Evolutionary conservation across 1,140 invertebrate genomes (phyloP), one percentile per base, ranked within the genome.

Genomic region (Neodiprion virginianus): DNA sequence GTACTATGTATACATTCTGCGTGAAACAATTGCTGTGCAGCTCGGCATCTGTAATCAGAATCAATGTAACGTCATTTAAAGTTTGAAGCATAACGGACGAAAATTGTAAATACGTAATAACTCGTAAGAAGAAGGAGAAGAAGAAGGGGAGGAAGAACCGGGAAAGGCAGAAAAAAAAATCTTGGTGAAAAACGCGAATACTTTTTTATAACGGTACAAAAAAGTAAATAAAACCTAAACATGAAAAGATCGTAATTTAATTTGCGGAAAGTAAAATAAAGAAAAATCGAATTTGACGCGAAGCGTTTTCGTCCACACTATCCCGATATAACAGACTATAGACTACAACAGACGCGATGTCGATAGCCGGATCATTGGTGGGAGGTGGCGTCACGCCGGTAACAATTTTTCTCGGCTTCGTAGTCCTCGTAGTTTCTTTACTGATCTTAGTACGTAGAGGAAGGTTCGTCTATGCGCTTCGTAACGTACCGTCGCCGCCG

Each of bases 401-500:
- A 8, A 83, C 83, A 1, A 8, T 77, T 17, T 40, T 76, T 1
- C 70, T 86, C 17, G 75, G 71, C 0, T 28, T 75, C 40, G 79
- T 75, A 8, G 12, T 85, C 9, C n/a, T 80, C 1, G 17, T 69
- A 5, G 65, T 83, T 0, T 1, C 82, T 1, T 9, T 79, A 1
- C 7, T 70, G 1, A 7, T 81, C 1, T 47, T 84, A 47, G 61
- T 81, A 5, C 78, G 75, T 67, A 79, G 85, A 9, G 75, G 67
- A 4, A 83, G 75, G 47, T 86, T 86, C 73, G 28, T 85, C 1
- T 79, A 84, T 49, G 77, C 78, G 1, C 66, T 87, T 17, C 78
- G 82, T 12, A 81, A 80, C 1, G 79, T 88, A 17, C 86, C 86
- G 1, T 79, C 77, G n/a, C 86, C 86, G 0, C 71, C 47, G 0